Evolutionary conservation across 2,888 invertebrate species (phyloP).

Genomic region (Myopa testacea): DNA sequence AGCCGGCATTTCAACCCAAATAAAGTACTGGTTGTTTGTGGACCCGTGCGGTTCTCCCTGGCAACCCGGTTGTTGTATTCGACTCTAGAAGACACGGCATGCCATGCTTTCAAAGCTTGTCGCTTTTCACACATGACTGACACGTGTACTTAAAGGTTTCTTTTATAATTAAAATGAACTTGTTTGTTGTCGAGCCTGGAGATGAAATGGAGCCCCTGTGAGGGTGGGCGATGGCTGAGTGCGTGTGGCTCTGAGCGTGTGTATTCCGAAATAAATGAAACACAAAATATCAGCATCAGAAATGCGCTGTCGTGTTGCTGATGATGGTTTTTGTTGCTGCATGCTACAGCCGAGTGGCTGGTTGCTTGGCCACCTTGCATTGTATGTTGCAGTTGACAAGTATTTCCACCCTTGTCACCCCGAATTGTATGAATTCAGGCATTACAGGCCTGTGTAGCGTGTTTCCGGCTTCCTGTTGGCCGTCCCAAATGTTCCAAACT

Average conservation of each 20-base stretch:
- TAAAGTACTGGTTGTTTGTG: no score
- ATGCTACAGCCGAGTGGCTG: background rate
- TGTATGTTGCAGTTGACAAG: slow-evolving; percentile 26
- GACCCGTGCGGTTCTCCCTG: no score
- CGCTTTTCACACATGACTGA: background rate
- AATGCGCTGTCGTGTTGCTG: slow-evolving; percentile 8
- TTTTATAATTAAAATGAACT: slow-evolving; percentile 37
- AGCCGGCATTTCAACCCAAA: no score
- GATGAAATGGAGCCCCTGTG: slow-evolving; percentile 45
- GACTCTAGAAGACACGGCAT: no score
- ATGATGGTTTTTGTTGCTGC: background rate
- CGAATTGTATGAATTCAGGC: no score
- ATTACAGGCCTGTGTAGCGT: slow-evolving; percentile 41
- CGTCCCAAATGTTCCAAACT: background rate
- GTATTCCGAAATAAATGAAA: background rate
- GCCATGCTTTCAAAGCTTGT: no score
- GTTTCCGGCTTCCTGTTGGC: slow-evolving; percentile 2
- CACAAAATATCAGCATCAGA: background rate
- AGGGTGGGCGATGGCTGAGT: slow-evolving; percentile 48
- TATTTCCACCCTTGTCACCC: background rate
- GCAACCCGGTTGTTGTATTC: no score
- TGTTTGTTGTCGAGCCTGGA: slow-evolving; percentile 1
- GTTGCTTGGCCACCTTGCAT: no score
- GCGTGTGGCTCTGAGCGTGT: background rate
- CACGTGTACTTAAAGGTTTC: slow-evolving; percentile 31